Evolutionary conservation across 37 sponge, comb jelly and placozoan genomes (phyloP), one percentile per base, ranked within the genome.

Genomic region (Chondrilla cf. caribensis): DNA sequence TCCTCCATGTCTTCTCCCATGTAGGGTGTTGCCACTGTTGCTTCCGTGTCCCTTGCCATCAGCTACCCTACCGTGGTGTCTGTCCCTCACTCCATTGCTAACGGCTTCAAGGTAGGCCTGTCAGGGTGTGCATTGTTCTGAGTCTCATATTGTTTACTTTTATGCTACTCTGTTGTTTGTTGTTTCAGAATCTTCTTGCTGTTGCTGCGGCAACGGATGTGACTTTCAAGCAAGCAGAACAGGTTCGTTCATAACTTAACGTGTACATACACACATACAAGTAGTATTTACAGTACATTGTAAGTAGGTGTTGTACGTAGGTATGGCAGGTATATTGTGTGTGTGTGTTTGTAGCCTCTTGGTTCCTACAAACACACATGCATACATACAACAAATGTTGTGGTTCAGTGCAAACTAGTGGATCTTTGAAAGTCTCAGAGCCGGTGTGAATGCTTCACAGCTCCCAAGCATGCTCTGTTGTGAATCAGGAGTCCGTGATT

Each of bases 191-290:
- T 66, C 79, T 98, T 17, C 88, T 98, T 70, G 94, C 94, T 60
- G 82, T 98, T 70, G 96, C 99, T 55, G 89, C 89, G 25, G 96
- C 87, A 17, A 98, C 99, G 0, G 94, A 98, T 68, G 95, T 98
- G 77, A 85, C 80, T 22, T 98, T 98, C 96, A 90, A 90, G 39
- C 83, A 98, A 78, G 99, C 99, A 29, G 99, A 98, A 39, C 86
- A 92, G 89, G 92, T 92, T 24, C 42, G 79, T 36, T n/a, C n/a
- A n/a, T n/a, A n/a, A n/a, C n/a, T n/a, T n/a, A n/a, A n/a, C n/a
- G n/a, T n/a, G n/a, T 67, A 51, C 60, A 19, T 54, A 17, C 17
- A 54, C 57, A 11, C 17, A 54, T 17, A 17, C 17, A 54, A 19
- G 18, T 57, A 9, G 38, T 58, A 3, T 58, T 54, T 54, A 18